Evolutionary conservation across 1,140 invertebrate species (phyloP).

Genomic region (Drosophila nigromelanica): DNA sequence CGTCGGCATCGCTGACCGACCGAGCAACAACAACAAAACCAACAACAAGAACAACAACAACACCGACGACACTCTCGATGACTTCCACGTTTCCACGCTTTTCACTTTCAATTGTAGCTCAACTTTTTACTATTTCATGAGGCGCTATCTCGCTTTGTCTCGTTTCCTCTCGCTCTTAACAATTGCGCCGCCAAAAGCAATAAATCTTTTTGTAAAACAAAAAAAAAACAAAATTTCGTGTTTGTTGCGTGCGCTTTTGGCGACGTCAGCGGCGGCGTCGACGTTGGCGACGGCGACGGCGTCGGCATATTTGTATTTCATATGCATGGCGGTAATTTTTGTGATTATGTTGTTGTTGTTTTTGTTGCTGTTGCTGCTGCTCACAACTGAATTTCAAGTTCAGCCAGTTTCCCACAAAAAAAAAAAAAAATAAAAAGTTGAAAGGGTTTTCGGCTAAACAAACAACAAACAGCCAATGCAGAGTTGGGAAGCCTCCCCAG

Average conservation of each 20-base stretch:
- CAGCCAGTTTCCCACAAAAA: constrained; percentile 71
- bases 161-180: constrained; percentile 33
- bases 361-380: constrained; percentile 24
- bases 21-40: constrained; percentile 22
- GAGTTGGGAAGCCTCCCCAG: constrained; percentile 12
- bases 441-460: constrained; percentile 74
- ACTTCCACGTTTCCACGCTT: constrained; percentile 82
- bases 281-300: constrained; percentile 16
- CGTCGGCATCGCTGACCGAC: constrained; percentile 59
- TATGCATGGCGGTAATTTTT: constrained; percentile 81
- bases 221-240: constrained; percentile 44
- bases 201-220: constrained; percentile 68
- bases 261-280: constrained; percentile 9
- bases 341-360: constrained; percentile 74
- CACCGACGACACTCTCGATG: constrained; percentile 73
- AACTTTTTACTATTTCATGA: constrained; percentile 76
- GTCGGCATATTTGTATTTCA: constrained; percentile 76
- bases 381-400: constrained; percentile 66
- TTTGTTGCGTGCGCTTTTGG: constrained; percentile 71
- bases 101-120: constrained; percentile 83
- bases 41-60: constrained; percentile 10
- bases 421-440: constrained; percentile 15
- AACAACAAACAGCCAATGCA: constrained; percentile 29
- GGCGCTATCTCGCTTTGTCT: constrained; percentile 7
- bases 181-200: constrained; percentile 78